Evolutionary conservation across 2,888 invertebrate genomes (phyloP), one percentile per base, ranked within the genome.

Genomic region (Sturmia bella): DNA sequence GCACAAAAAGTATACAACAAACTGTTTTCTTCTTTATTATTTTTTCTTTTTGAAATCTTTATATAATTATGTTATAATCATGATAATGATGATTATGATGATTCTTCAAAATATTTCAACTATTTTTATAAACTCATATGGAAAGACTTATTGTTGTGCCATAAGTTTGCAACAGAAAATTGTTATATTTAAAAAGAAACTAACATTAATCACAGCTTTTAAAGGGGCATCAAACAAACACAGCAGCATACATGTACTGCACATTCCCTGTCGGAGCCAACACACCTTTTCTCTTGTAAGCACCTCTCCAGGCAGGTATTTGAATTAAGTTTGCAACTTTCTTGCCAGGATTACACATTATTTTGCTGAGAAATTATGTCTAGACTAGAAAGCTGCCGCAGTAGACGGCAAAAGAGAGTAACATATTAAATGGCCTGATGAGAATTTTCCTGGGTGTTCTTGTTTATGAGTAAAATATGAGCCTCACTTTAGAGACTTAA

Each of bases 341-440:
- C 24, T 45, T 57, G 32, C 43, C 64, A 74, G 54, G 59, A 64
- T 70, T 66, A 82, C 69, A 74, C 63, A 74, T 74, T 54, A 78
- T 83, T 59, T 72, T 45, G 72, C 37, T 79, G 75, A 79, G 72
- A 83, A 83, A 80, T 83, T 76, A 69, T 79, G 83, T 83, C 83
- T 80, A 83, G 83, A 83, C 83, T 43, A 37, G 69, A 45, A 7
- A 17, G n/a, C 9, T 12, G 15, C 13, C 21, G 43, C 0, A 54
- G 63, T 43, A 74, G 32, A 32, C 54, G 21, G 21, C 7, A 50
- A 9, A 43, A n/a, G n/a, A 69, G 50, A 69, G 50, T 24, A 57
- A 61, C 12, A 68, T 64, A 57, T 32, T 39, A 32, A 37, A 37
- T 11, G 24, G 0, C 4, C 50, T 11, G 9, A 3, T 48, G 15